Evolutionary conservation across 2,113 vertebrate species (phyloP), one percentile per base, ranked within the genome.

Genomic region (Chloebia gouldiae): DNA sequence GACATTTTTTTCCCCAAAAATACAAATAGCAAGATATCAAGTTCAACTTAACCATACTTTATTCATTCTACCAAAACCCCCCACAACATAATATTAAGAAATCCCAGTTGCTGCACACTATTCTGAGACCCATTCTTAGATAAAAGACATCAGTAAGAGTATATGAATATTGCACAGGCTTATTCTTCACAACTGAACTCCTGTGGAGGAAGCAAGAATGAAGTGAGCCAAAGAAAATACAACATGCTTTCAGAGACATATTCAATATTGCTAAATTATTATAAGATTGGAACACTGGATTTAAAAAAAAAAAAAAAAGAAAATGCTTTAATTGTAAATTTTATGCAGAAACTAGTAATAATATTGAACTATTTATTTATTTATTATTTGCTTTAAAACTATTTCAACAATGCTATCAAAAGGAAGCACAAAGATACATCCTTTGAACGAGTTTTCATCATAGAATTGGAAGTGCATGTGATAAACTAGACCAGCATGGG

Each of bases 201-300:
- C 16, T 57, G 5, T 5, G 13, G 21, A 14, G 1, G 11, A 5
- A 25, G 15, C 1, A 47, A 68, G 23, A 23, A 64, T 1, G 1
- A 24, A 64, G 15, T 6, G 4, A 59, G 40, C 14, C 1, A 66
- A 68, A 50, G 57, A 59, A 56, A 69, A 20, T 7, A 10, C 8
- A 51, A 28, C 5, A 5, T 40, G 7, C 7, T 70, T 80, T 76
- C 27, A 24, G 70, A 66, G 13, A n/a, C 1, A 7, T 18, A 73
- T 3, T 27, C 14, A 65, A 6, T 37, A 47, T 7, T 54, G 16
- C 33, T 53, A 30, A 53, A 66, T 12, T 39, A 17, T 20, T 37
- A 20, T 8, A 37, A 51, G 4, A 44, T 21, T 6, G 47, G 2
- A 87, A 68, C 11, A 35, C 7, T 13, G 9, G 14, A 76, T 54